Base-by-base conservation (phyloP, 2,888 invertebrate genomes). In the Catocala sponsa region DNA sequence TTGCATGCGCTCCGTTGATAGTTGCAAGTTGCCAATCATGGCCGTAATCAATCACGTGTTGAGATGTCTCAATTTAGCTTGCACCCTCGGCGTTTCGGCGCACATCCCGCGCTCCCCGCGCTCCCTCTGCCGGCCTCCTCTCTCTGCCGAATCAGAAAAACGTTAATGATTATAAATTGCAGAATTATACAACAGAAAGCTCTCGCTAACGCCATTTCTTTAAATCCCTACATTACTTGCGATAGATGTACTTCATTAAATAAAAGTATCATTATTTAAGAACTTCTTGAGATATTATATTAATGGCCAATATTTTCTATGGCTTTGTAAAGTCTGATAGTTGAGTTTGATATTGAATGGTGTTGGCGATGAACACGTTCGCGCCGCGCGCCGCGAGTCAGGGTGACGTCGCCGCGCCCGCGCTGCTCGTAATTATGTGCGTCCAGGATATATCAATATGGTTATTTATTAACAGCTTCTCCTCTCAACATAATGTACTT, bases 151-250 rank as follows among this genome's bases (percentile, higher is more conserved):
- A 76, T 79, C 85, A 83, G 82, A 89, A 89, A 87, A 90, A 88
- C 87, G 69, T 79, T 92, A 91, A 93, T 91, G 90, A 90, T 92
- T 90, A 92, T 90, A 91, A 91, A 93, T 92, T 88, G 88, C 83
- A 64, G 78, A 87, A 91, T 93, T 93, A 92, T 92, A 84, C 91
- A 84, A 82, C 80, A 79, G 74, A 87, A 83, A 86, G 68, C 68
- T 81, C 75, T 78, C 70, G 60, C 79, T 86, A 90, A 87, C 87
- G 85, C 87, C 59, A 80, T 82, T 82, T 80, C 76, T 83, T 81
- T 80, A 83, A 73, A 84, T 78, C 73, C 80, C 81, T 80, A 83
- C 53, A 81, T 78, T 70, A 74, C 72, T 71, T 75, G 68, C 54
- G 65, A 78, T 81, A 79, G 68, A 73, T 59, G 63, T 74, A 74